These are phyloP conservation scores for Diorhabda carinulata DNA, from an alignment of 1,140 invertebrate genomes.

Conservation along the genomic window DNA sequence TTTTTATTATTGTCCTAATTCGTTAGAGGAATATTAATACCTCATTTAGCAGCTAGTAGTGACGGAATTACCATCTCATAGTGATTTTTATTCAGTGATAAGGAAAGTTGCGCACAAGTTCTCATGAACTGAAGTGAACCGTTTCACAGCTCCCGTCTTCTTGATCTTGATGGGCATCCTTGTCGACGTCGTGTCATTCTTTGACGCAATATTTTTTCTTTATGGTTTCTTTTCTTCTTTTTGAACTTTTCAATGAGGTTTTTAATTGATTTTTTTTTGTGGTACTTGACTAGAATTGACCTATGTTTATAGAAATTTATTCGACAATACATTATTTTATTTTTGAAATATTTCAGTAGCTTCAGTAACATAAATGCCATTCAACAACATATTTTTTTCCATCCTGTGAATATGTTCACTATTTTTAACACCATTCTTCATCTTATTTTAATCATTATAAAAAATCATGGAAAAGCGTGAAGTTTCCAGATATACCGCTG, in stretches of 20 bases:
- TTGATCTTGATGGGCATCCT: constrained; percentile 26
- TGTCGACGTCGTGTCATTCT: constrained; percentile 24
- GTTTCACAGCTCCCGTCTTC: constrained; percentile 36
- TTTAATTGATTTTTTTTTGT: too few species aligned
- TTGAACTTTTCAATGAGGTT: background rate
- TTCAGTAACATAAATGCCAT: too few species aligned
- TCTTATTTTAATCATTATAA: too few species aligned
- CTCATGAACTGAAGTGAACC: constrained; percentile 34
- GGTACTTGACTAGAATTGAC: too few species aligned
- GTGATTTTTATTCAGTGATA: constrained; percentile 14
- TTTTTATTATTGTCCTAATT: constrained; percentile 25
- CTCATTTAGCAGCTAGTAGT: constrained; percentile 28
- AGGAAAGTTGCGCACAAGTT: constrained; percentile 26
- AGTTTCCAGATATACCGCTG: too few species aligned
- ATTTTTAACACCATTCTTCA: too few species aligned
- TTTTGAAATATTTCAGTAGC: too few species aligned
- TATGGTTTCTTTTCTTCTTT: constrained; percentile 17
- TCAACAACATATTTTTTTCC: too few species aligned
- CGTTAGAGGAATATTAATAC: constrained; percentile 39
- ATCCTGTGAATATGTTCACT: too few species aligned
- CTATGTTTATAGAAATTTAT: too few species aligned
- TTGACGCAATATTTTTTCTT: constrained; percentile 23
- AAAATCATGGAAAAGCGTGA: too few species aligned
- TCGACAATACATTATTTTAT: too few species aligned
- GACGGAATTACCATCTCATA: constrained; percentile 28